These are phyloP conservation scores for Siniperca undulata DNA, from an alignment of 2,797 vertebrate genomes.

Conservation along the genomic window DNA sequence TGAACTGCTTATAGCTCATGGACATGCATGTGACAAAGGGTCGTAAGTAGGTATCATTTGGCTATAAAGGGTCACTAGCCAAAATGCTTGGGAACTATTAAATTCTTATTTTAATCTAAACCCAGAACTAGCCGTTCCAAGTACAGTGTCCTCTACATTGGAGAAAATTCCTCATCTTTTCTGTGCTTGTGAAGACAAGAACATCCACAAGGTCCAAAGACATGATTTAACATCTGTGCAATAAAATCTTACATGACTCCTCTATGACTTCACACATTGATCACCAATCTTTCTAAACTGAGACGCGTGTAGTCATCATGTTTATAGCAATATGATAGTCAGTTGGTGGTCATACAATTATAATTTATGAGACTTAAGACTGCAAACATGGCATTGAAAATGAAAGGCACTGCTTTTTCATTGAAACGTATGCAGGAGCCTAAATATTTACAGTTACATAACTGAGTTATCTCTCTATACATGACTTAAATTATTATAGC, in stretches of 20 bases:
- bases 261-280: slow-evolving; percentile 39
- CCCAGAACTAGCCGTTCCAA: neutral
- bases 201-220: slow-evolving; percentile 5
- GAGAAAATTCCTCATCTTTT: neutral
- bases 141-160: neutral
- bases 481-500: neutral
- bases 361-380: neutral
- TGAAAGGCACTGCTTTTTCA: neutral
- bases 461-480: neutral
- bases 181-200: neutral
- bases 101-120: neutral
- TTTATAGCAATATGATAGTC: neutral
- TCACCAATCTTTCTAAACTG: slow-evolving; percentile 3
- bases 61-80: neutral
- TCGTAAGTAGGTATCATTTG: neutral
- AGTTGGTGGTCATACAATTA: slow-evolving; percentile 1
- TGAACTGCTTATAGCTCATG: neutral
- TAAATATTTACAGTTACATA: neutral
- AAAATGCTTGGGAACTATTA: neutral
- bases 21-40: neutral
- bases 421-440: neutral
- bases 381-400: neutral
- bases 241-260: slow-evolving; percentile 10
- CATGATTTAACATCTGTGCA: slow-evolving; percentile 33
- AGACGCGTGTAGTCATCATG: slow-evolving; percentile 9